These are phyloP conservation scores for Chymomyza procnemis DNA, from an alignment of 2,888 invertebrate genomes.

Conservation along the genomic window DNA sequence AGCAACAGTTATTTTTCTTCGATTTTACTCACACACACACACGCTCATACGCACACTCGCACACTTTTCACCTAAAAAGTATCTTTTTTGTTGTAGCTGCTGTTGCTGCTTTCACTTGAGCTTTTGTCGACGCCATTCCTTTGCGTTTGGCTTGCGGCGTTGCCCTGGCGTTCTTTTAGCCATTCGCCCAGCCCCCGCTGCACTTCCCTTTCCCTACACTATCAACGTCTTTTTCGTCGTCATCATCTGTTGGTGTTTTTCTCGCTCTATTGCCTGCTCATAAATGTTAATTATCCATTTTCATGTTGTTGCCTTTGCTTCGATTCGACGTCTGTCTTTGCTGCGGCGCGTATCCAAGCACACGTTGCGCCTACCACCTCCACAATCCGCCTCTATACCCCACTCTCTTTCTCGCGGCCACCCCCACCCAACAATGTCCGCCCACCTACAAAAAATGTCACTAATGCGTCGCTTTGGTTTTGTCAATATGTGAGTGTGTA, in stretches of 20 bases:
- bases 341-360: not conserved
- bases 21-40: not conserved
- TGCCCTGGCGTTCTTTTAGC: not conserved
- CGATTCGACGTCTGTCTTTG: not conserved
- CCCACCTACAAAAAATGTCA: slow-evolving; percentile 18
- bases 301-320: slow-evolving; percentile 35
- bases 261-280: slow-evolving; percentile 58
- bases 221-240: slow-evolving; percentile 1
- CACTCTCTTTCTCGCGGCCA: too few species aligned
- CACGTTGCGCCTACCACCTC: not conserved
- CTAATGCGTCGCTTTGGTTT: slow-evolving; percentile 33
- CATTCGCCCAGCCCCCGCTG: too few species aligned
- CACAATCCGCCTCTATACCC: too few species aligned
- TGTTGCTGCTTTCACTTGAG: slow-evolving; percentile 2
- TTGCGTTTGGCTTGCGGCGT: not conserved
- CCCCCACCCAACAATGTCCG: not conserved
- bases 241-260: slow-evolving; percentile 4
- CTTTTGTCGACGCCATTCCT: slow-evolving; percentile 14
- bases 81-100: not conserved
- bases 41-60: not conserved
- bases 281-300: slow-evolving; percentile 69
- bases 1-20: slow-evolving; percentile 65
- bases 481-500: slow-evolving; percentile 7
- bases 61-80: not conserved
- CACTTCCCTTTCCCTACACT: not conserved